These are phyloP conservation scores for Ictidomys tridecemlineatus DNA, from an alignment of 2,113 vertebrate species.

Conservation along the genomic window DNA sequence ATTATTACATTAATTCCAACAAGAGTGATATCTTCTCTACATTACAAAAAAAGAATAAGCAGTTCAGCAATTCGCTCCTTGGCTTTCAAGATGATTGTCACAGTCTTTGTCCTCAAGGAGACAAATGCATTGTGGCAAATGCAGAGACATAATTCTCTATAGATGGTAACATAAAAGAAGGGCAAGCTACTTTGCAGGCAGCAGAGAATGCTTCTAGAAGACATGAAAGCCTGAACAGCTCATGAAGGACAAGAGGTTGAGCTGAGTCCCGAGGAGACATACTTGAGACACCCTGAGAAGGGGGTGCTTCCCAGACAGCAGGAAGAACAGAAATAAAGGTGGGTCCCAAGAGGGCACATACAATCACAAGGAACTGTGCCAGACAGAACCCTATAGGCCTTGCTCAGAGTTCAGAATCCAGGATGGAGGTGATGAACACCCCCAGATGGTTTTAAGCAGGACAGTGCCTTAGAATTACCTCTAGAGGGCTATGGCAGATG, in stretches of 20 bases:
- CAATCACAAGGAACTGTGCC: not conserved
- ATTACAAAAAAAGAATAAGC: not conserved
- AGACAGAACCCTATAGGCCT: fast-evolving
- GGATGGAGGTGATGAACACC: not conserved
- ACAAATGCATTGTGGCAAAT: not conserved
- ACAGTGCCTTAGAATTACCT: not conserved
- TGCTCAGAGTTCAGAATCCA: not conserved
- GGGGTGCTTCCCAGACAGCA: not conserved
- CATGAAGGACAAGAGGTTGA: not conserved
- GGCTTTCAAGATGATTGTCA: not conserved
- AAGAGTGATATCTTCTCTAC: not conserved
- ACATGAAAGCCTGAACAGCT: not conserved
- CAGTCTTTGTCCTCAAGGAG: not conserved
- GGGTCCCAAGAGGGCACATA: not conserved
- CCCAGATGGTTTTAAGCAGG: not conserved
- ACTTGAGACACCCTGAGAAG: not conserved
- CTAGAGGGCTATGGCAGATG: fast-evolving
- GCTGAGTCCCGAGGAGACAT: not conserved
- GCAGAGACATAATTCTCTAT: not conserved
- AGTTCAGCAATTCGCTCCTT: not conserved
- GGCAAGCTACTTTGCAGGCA: not conserved
- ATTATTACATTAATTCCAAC: not conserved
- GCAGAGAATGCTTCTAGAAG: not conserved
- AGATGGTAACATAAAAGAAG: not conserved
- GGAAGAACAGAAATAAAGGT: not conserved